Percentiles rank a stretch among this genome's conserved stretches.
Conservation (phyloP, 2,113 vertebrate genomes). For the Vombatus ursinus region DNA sequence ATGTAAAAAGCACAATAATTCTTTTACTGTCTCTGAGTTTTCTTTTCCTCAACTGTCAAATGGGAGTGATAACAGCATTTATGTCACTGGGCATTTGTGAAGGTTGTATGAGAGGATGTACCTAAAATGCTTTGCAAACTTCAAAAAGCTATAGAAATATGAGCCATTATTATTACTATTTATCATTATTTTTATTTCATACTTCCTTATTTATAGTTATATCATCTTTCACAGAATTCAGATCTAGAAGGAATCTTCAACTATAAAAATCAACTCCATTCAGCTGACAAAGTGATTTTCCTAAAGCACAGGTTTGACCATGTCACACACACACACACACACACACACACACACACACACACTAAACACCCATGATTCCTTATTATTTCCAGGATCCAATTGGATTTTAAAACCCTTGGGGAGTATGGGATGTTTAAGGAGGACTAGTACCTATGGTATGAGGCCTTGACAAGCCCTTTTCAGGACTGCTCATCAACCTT, state of each 20-base stretch:
- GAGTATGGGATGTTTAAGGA: background rate
- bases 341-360: too few relatives aligned
- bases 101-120: background rate
- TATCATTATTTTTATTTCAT: background rate
- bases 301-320: background rate
- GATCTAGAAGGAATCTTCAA: background rate
- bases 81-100: background rate
- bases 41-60: background rate
- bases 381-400: background rate
- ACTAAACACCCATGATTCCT: background rate
- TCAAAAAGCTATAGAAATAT: background rate
- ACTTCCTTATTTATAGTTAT: background rate
- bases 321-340: too few relatives aligned
- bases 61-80: background rate
- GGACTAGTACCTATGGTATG: background rate
- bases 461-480: background rate
- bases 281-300: background rate
- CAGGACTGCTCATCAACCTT: background rate
- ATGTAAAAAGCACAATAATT: background rate
- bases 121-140: background rate
- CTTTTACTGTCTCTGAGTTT: background rate
- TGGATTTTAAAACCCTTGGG: background rate
- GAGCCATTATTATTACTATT: background rate
- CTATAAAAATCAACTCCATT: background rate
- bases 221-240: background rate